Conservation (phyloP, 2,797 vertebrate species). For the Lagocephalus sceleratus region DNA sequence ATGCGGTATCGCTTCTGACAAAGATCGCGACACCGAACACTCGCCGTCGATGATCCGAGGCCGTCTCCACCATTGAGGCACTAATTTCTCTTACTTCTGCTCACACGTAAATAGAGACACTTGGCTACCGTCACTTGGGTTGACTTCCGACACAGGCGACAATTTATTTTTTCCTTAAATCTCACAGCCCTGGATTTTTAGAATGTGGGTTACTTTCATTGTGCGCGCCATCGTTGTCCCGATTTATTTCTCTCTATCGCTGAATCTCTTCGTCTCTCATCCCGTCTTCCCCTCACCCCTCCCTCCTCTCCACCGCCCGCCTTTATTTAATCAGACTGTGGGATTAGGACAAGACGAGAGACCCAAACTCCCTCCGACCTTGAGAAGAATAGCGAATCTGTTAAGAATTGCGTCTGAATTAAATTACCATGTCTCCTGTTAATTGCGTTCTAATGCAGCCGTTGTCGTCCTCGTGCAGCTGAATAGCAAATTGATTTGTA, state of each 20-base stretch:
- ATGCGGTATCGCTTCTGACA: no score
- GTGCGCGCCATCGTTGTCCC: not conserved
- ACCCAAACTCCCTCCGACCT: conserved; percentile 44
- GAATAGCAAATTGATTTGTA: conserved; percentile 47
- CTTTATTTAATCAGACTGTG: conserved; percentile 34
- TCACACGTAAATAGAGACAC: no score
- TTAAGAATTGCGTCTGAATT: conserved; percentile 29
- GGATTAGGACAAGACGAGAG: conserved; percentile 35
- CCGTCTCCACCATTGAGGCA: no score
- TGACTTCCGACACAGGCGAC: no score
- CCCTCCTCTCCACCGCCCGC: conserved; percentile 5
- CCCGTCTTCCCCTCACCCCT: conserved; percentile 29
- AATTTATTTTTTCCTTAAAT: no score
- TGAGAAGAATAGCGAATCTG: conserved; percentile 36
- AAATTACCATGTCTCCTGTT: conserved; percentile 29
- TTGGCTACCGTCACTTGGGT: no score
- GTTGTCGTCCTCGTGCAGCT: conserved; percentile 28
- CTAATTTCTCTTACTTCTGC: no score
- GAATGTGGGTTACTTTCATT: not conserved
- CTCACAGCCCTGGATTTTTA: no score
- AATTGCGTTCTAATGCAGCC: conserved; percentile 51
- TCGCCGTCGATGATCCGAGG: no score
- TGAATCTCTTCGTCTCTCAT: conserved; percentile 14
- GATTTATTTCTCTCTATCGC: conserved; percentile 8
- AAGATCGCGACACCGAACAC: no score